Base-by-base conservation (phyloP, 2,113 vertebrate species). In the Planiliza haematocheilus region DNA sequence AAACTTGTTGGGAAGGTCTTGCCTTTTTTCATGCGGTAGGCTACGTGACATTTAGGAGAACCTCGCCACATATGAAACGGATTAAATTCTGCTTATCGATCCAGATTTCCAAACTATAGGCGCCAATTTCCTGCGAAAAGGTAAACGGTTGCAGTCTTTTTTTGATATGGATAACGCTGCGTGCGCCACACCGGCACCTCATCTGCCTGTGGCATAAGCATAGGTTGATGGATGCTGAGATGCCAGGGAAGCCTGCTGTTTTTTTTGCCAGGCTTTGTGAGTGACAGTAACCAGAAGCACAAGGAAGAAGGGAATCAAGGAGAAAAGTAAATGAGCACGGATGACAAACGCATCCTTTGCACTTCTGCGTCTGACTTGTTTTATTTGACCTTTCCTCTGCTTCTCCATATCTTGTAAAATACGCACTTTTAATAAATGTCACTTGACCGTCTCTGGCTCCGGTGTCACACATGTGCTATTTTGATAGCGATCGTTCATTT, bases 1-100 rank as follows among this genome's bases (percentile, higher is more conserved):
- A 92, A 93, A 92, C 90, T 91, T 90, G 85, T 91, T 88, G 88
- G 88, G 81, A 91, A 87, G 89, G 88, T 91, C 91, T 91, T 81
- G 79, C 66, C 81, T 87, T 90, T 86, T 92, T 91, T 88, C 60
- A 51, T 74, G 71, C 78, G 78, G 77, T 79, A 39, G 74, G 78
- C 49, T 77, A 82, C 55, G 53, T 91, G 89, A 86, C 88, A 91
- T 93, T 92, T 92, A 86, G 57, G 53, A 77, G 85, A 83, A 69
- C 74, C 81, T 63, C 67, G 75, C 68, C 74, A 38, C 67, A 18
- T 87, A 65, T 75, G 73, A 87, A 80, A 72, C 65, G 55, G 78
- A 81, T 74, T 88, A 82, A 74, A 70, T 64, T 76, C 62, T 62
- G 71, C 41, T 50, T 77, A 81, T 87, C 36, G 75, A 86, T 86